Percentiles rank a stretch among this genome's conserved stretches.
phyloP scores from a whole-genome alignment of 1,140 invertebrate genomes.

The Harpegnathos saltator region DNA sequence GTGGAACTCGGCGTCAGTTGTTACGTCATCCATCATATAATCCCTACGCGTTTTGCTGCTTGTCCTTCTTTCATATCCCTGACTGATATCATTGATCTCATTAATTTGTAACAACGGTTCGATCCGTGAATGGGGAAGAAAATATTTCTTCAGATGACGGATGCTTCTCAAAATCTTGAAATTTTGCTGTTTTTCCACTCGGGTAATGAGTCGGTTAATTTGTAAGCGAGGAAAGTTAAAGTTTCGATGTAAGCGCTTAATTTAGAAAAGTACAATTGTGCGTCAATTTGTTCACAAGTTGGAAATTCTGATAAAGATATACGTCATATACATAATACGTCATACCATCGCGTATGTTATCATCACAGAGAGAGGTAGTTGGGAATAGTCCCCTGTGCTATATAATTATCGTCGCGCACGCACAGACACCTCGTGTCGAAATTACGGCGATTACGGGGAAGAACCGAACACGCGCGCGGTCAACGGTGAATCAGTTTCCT shows the following conservation, averaged over 20 bases:
- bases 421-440: slow-evolving; percentile 20
- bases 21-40: slow-evolving; percentile 1
- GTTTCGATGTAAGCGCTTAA: no score
- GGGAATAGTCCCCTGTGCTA: no score
- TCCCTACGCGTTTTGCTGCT: background rate
- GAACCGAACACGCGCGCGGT: background rate
- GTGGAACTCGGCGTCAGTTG: background rate
- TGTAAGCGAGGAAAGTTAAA: no score
- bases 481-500: slow-evolving; percentile 47
- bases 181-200: no score
- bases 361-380: no score
- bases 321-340: background rate
- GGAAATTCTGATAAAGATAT: no score
- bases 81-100: background rate
- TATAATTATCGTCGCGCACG: background rate
- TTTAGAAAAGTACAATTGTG: no score
- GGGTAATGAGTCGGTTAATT: no score
- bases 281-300: no score
- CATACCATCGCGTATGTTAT: no score
- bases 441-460: slow-evolving; percentile 24
- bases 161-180: no score
- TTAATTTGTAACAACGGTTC: background rate
- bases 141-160: background rate
- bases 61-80: background rate
- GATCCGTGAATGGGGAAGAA: background rate